phyloP scores from a whole-genome alignment of 2,888 invertebrate genomes.

The Thera obeliscata region DNA sequence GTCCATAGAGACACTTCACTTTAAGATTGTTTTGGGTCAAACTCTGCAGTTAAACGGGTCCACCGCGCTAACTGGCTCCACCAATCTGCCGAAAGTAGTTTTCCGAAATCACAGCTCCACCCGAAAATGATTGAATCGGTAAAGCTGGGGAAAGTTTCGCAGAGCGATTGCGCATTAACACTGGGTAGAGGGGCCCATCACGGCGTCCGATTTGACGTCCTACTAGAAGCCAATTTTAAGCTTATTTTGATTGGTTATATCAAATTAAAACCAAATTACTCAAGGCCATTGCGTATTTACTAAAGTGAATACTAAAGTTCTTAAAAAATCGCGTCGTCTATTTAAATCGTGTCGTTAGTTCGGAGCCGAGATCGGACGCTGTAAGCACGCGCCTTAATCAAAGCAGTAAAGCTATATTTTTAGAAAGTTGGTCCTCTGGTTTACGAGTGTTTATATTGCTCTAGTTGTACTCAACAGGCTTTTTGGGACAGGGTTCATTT shows the following conservation, averaged over 20 bases:
- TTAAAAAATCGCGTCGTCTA: neutral
- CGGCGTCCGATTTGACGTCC: slow-evolving; percentile 12
- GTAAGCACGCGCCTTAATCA: slow-evolving; percentile 45
- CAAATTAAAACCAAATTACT: no score
- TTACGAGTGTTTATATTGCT: slow-evolving; percentile 50
- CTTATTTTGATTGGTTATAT: no score
- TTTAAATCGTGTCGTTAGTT: slow-evolving; percentile 1
- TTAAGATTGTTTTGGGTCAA: slow-evolving; percentile 3
- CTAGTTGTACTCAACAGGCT: slow-evolving; percentile 53
- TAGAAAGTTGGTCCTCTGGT: slow-evolving; percentile 47
- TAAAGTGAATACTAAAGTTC: no score
- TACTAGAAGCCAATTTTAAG: no score
- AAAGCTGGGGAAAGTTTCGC: slow-evolving; percentile 27
- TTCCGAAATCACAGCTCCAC: slow-evolving; percentile 27
- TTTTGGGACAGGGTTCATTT: slow-evolving; percentile 30
- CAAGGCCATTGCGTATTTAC: no score
- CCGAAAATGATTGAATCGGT: slow-evolving; percentile 24
- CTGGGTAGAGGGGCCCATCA: neutral
- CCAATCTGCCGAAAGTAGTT: slow-evolving; percentile 27
- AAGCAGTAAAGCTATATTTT: slow-evolving; percentile 57
- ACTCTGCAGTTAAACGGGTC: slow-evolving; percentile 21
- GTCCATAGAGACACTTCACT: slow-evolving; percentile 4
- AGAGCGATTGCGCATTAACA: slow-evolving; percentile 26
- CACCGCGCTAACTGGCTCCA: slow-evolving; percentile 7
- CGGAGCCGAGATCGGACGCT: slow-evolving; percentile 4